These are phyloP conservation scores for Tetragonula clypearis DNA, from an alignment of 1,140 invertebrate species.

Conservation along the genomic window DNA sequence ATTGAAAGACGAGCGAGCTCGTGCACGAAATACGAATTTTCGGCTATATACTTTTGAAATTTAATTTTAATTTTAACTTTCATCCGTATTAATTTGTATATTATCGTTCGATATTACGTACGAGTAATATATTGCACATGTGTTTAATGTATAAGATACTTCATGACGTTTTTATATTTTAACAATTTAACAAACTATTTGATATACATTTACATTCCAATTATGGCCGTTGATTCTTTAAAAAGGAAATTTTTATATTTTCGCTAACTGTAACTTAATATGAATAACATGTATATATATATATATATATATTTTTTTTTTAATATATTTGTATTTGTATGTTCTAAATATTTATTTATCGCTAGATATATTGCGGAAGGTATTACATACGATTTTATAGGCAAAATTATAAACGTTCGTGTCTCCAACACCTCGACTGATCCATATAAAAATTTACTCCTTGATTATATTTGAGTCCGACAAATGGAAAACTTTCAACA, in stretches of 20 bases:
- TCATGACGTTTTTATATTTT: background rate
- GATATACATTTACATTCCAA: slow-evolving; percentile 24
- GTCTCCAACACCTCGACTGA: slow-evolving; percentile 3
- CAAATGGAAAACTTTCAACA: background rate
- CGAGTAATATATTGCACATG: background rate
- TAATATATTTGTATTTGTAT: background rate
- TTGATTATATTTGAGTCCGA: background rate
- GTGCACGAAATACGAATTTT: background rate
- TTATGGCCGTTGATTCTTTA: background rate
- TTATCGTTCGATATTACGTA: background rate
- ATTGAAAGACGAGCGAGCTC: slow-evolving; percentile 19
- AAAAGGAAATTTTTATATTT: background rate
- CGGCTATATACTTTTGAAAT: background rate
- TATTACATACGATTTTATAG: slow-evolving; percentile 7
- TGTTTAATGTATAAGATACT: background rate
- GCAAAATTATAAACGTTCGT: background rate
- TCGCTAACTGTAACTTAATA: background rate
- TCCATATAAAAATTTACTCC: slow-evolving; percentile 1
- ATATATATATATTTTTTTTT: background rate
- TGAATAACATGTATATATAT: background rate
- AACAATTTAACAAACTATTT: slow-evolving; percentile 8
- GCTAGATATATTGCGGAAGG: background rate
- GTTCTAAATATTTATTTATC: background rate
- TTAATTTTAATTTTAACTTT: too few species aligned
- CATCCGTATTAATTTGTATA: too few species aligned